Conservation (phyloP, 2,113 vertebrate genomes). For the Odocoileus virginianus region DNA sequence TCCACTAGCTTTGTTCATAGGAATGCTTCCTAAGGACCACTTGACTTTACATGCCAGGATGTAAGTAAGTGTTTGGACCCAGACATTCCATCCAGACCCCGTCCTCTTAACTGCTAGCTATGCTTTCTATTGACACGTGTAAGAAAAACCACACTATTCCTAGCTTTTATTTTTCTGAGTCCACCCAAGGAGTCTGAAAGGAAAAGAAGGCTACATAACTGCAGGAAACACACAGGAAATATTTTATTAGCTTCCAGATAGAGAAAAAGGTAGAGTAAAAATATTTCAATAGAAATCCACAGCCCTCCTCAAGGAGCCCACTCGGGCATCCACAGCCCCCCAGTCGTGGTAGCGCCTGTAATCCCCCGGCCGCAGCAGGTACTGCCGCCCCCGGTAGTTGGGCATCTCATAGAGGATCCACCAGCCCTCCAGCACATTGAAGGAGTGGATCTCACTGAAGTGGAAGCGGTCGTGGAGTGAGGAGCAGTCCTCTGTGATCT, state of each 20-base stretch:
- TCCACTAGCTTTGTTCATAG: not conserved
- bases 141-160: not conserved
- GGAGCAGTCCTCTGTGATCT: slow-evolving; percentile 82
- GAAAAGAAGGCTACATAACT: not conserved
- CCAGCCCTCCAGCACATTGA: slow-evolving; percentile 77
- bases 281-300: slow-evolving; percentile 71
- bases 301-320: slow-evolving; percentile 78
- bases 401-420: slow-evolving; percentile 77
- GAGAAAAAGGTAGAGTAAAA: not conserved
- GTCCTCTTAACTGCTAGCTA: not conserved
- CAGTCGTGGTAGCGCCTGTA: slow-evolving; percentile 78
- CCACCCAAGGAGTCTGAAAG: not conserved
- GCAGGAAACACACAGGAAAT: slow-evolving; percentile 58
- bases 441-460: slow-evolving; percentile 77
- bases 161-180: not conserved
- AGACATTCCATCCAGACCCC: not conserved
- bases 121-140: fast-evolving
- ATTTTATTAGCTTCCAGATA: slow-evolving; percentile 54
- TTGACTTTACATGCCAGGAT: not conserved
- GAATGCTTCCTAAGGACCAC: not conserved
- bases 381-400: slow-evolving; percentile 72
- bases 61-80: not conserved
- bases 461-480: slow-evolving; percentile 74
- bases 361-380: slow-evolving; percentile 78
- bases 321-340: slow-evolving; percentile 76